Conservation (phyloP, 2,797 vertebrate genomes). For the Coilia nasus region DNA sequence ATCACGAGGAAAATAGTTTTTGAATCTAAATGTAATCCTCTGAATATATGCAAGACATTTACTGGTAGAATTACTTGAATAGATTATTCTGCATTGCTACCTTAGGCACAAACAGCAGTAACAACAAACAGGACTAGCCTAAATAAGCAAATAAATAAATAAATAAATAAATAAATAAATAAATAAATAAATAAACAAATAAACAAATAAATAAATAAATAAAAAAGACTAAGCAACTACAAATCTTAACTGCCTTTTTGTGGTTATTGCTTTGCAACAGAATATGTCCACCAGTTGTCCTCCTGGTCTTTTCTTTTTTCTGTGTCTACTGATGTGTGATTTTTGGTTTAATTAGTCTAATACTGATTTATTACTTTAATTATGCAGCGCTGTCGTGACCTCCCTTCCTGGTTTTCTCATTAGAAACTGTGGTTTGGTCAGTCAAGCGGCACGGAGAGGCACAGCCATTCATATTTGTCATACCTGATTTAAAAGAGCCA, state of each 20-base stretch:
- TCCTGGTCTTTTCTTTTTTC: slow-evolving; percentile 28
- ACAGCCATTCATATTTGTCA: slow-evolving; percentile 79
- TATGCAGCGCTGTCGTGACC: slow-evolving; percentile 68
- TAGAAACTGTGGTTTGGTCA: slow-evolving; percentile 72
- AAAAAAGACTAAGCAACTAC: not conserved
- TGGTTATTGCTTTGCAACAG: slow-evolving; percentile 32
- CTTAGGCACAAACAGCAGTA: not conserved
- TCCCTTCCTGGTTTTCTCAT: slow-evolving; percentile 65
- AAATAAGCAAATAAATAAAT: slow-evolving; percentile 5
- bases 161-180: not conserved
- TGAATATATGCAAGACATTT: slow-evolving; percentile 18
- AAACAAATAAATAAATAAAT: slow-evolving; percentile 4
- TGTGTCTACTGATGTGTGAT: slow-evolving; percentile 49
- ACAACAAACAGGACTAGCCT: not conserved
- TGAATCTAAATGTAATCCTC: not conserved
- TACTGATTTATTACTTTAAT: slow-evolving; percentile 71
- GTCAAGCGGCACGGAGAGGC: slow-evolving; percentile 67
- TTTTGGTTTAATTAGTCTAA: slow-evolving; percentile 70
- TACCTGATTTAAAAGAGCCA: slow-evolving; percentile 90
- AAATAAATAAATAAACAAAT: too few relatives aligned
- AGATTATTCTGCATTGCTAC: not conserved
- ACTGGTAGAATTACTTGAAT: slow-evolving; percentile 16
- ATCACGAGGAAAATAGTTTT: slow-evolving; percentile 11
- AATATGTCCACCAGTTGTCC: slow-evolving; percentile 34
- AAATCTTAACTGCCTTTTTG: slow-evolving; percentile 14